Base-by-base conservation (phyloP, 2,113 vertebrate species). In the Pseudorhombus dupliciocellatus region DNA sequence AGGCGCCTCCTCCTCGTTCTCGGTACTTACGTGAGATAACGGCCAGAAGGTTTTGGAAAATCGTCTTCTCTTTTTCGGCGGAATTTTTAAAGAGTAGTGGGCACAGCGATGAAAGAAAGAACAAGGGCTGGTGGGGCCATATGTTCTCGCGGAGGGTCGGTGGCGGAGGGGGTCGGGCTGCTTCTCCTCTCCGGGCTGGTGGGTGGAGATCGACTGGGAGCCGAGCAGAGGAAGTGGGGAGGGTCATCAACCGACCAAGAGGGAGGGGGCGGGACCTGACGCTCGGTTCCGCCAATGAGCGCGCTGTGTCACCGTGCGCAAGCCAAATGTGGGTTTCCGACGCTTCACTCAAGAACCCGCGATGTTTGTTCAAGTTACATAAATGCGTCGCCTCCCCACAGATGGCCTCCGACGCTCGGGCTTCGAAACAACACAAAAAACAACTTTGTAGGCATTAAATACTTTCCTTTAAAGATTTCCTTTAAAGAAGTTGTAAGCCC, bases 31-130 rank as follows among this genome's bases (percentile, higher is more conserved):
- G 97, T 97, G 96, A 96, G 93, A 95, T 96, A 97, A 99, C 96
- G 97, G 97, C 97, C 94, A 95, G 92, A 95, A 96, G 90, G 95
- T 94, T 95, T 96, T 95, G 96, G 97, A 96, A 96, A 97, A 98
- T 96, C 97, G 97, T 99, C 96, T 99, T 98, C 95, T 98, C 97
- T 98, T 99, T 98, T 99, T 98, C 93, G 97, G 97, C 97, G 97
- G 97, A 99, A 98, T 99, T 98, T 98, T 99, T 97, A 99, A 99
- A 99, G 94, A 97, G 96, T 96, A 94, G 96, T 96, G 95, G 95
- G 92, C 93, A 93, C 95, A 96, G 95, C 90, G 92, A 93, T 93
- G 90, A 91, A 95, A 97, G 97, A 99, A 99, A 98, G 95, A 94
- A 93, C 90, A 91, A 87, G 73, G 94, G 91, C 94, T 84, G 83